phyloP scores from a whole-genome alignment of 2,113 vertebrate species.

The Podarcis cretensis region DNA sequence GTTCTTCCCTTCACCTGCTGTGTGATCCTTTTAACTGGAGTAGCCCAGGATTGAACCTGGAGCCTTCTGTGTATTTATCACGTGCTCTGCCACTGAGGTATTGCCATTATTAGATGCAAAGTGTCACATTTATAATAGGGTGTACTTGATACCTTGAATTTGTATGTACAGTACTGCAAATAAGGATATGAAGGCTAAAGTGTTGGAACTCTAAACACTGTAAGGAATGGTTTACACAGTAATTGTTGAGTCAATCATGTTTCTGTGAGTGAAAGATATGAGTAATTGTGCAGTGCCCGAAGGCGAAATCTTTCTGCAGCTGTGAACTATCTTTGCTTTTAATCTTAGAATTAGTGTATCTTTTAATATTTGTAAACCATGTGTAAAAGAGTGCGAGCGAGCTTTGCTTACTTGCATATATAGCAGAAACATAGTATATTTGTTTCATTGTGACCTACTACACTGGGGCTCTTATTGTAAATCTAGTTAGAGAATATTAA shows the following conservation, averaged over 20 bases:
- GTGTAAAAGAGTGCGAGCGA: neutral
- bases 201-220: neutral
- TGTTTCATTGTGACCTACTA: neutral
- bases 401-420: neutral
- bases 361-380: neutral
- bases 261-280: neutral
- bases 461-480: fast-evolving
- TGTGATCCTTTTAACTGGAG: neutral
- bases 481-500: neutral
- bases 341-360: neutral
- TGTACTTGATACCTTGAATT: neutral
- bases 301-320: neutral
- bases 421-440: neutral
- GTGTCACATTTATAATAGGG: neutral
- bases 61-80: neutral
- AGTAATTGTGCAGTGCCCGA: neutral
- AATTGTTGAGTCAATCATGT: neutral
- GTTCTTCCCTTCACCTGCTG: neutral
- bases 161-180: neutral
- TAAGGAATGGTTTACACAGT: neutral
- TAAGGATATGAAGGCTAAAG: neutral
- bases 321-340: neutral
- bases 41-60: neutral
- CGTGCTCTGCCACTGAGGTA: neutral
- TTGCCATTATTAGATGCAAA: neutral